Evolutionary conservation across 2,888 invertebrate genomes (phyloP).

Genomic region (Cataglyphis livida): DNA sequence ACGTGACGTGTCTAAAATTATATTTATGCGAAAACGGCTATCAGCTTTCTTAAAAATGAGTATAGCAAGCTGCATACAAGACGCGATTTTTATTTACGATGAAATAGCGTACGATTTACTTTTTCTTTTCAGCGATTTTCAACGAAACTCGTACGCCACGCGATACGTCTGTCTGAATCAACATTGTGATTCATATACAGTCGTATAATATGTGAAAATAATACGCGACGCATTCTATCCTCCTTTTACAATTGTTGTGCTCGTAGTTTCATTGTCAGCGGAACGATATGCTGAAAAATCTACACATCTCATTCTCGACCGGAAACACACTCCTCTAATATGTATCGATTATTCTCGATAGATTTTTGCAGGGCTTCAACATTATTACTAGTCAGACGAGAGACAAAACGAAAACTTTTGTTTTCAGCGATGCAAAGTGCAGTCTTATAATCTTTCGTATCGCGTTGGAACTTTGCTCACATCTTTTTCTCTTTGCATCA

Average conservation of each 20-base stretch:
- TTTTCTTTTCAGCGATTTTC: background rate
- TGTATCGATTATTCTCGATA: conserved; percentile 11
- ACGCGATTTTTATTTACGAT: conserved; percentile 8
- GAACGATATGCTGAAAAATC: background rate
- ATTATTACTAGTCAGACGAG: conserved; percentile 49
- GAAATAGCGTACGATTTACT: background rate
- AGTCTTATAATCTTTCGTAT: background rate
- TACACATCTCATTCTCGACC: background rate
- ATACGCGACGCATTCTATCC: background rate
- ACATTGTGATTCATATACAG: conserved; percentile 10
- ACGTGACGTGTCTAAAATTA: background rate
- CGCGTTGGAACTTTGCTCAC: background rate
- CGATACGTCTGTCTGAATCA: background rate
- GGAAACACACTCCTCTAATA: background rate
- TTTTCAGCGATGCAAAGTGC: background rate
- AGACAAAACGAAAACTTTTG: background rate
- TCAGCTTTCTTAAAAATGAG: background rate
- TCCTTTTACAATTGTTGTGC: background rate
- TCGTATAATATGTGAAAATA: conserved; percentile 9
- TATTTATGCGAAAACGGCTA: background rate
- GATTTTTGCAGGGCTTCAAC: conserved; percentile 30
- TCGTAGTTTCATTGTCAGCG: background rate
- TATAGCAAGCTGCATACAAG: background rate
- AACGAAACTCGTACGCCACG: background rate
- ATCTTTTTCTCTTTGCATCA: background rate